phyloP scores from a whole-genome alignment of 2,797 vertebrate genomes.

The Discoglossus pictus region DNA sequence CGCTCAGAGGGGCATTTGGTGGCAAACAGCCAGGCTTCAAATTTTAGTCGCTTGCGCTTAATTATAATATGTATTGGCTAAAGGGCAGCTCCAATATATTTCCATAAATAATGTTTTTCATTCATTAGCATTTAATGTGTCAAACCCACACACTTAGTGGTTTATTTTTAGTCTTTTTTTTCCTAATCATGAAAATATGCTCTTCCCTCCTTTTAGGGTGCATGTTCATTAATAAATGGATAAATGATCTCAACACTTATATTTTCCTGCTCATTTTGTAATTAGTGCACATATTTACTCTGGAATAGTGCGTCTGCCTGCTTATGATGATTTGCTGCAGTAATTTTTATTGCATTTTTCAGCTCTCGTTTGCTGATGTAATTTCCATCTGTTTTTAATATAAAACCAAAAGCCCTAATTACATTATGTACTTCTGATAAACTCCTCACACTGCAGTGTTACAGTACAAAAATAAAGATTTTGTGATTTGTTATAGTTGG shows the following conservation, averaged over 20 bases:
- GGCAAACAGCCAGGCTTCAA: too few relatives aligned
- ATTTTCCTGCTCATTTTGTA: constrained; percentile 8
- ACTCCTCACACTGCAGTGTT: not conserved
- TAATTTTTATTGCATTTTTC: constrained; percentile 16
- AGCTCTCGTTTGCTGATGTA: constrained; percentile 7
- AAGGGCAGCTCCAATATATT: too few relatives aligned
- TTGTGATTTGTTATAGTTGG: too few relatives aligned
- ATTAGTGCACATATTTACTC: constrained; percentile 4
- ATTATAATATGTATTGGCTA: too few relatives aligned
- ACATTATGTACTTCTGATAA: not conserved
- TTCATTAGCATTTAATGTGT: not conserved
- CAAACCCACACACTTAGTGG: constrained; percentile 11
- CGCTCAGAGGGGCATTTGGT: too few relatives aligned
- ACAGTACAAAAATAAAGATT: not conserved
- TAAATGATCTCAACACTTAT: not conserved
- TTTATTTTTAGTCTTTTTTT: constrained; percentile 12
- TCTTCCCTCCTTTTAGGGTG: constrained; percentile 16
- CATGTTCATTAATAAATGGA: constrained; percentile 5
- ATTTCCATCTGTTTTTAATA: constrained; percentile 13
- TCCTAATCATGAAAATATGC: constrained; percentile 6
- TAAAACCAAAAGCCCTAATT: constrained; percentile 1
- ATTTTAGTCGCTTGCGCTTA: too few relatives aligned
- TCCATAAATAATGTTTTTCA: too few relatives aligned
- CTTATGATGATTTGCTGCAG: constrained; percentile 10
- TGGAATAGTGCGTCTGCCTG: not conserved